phyloP scores from a whole-genome alignment of 1,140 invertebrate species.

The Drosophila bipectinata region DNA sequence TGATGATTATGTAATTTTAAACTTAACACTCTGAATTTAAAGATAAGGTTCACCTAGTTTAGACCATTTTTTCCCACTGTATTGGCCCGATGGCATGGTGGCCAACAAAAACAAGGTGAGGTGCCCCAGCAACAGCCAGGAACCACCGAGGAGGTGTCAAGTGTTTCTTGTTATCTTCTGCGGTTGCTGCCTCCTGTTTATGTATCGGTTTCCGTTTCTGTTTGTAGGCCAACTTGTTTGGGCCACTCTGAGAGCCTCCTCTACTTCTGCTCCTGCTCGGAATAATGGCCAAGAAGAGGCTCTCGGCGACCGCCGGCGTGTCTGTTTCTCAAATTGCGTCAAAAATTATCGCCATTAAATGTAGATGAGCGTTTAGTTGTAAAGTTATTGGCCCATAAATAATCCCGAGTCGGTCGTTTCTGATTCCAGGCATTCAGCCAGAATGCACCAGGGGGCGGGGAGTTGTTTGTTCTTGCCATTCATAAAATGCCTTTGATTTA shows the following conservation, averaged over 20 bases:
- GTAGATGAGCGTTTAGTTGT: slow-evolving; percentile 81
- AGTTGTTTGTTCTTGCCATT: slow-evolving; percentile 51
- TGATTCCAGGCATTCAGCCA: slow-evolving; percentile 10
- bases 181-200: slow-evolving; percentile 63
- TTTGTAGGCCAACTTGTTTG: slow-evolving; percentile 43
- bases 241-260: neutral
- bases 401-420: slow-evolving; percentile 22
- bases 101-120: slow-evolving; percentile 12
- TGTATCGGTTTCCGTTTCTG: slow-evolving; percentile 19
- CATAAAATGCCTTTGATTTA: slow-evolving; percentile 64
- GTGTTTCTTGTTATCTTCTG: slow-evolving; percentile 71
- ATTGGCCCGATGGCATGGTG: slow-evolving; percentile 15
- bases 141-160: slow-evolving; percentile 65
- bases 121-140: neutral
- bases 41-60: no score
- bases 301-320: slow-evolving; percentile 35
- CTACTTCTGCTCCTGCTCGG: neutral
- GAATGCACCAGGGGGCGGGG: neutral
- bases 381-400: slow-evolving; percentile 80
- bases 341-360: slow-evolving; percentile 82
- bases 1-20: no score
- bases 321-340: slow-evolving; percentile 77
- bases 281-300: slow-evolving; percentile 13
- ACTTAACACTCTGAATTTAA: no score
- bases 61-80: neutral